These are phyloP conservation scores for Eupithecia abbreviata DNA, from an alignment of 2,888 invertebrate genomes.

Conservation along the genomic window DNA sequence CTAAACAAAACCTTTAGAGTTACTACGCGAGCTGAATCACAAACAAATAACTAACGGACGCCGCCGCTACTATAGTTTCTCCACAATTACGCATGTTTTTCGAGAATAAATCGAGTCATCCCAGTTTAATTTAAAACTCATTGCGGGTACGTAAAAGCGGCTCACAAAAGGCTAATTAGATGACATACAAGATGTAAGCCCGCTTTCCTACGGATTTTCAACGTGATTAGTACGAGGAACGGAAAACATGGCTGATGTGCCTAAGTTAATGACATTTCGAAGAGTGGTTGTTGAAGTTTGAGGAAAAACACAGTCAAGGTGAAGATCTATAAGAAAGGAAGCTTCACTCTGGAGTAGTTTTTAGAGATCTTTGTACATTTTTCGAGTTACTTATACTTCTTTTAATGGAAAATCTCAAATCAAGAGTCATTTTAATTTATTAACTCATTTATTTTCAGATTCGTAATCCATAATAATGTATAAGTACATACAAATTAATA, in stretches of 20 bases:
- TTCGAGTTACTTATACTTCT: not conserved
- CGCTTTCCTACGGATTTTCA: constrained; percentile 13
- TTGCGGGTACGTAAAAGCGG: constrained; percentile 9
- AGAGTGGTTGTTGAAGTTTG: not conserved
- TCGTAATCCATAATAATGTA: too few species aligned
- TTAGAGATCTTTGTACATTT: not conserved
- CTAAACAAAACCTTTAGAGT: not conserved
- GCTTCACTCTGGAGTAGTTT: not conserved
- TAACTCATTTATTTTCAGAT: too few species aligned
- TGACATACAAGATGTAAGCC: constrained; percentile 19
- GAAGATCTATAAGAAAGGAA: not conserved
- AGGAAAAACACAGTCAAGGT: not conserved
- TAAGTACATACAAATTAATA: too few species aligned
- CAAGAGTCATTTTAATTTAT: too few species aligned
- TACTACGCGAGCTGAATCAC: not conserved
- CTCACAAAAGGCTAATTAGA: constrained; percentile 18
- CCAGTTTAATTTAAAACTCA: constrained; percentile 13
- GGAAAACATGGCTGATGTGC: constrained; percentile 13
- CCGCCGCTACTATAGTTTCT: not conserved
- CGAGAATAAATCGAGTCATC: constrained; percentile 5
- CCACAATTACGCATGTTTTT: not conserved
- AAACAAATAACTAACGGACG: not conserved
- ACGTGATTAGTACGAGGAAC: constrained; percentile 11
- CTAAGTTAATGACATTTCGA: constrained; percentile 16
- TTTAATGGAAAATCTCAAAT: too few species aligned